A percentile compares a stretch with the other conserved stretches of the same genome.
Evolutionary conservation across 2,888 invertebrate species (phyloP).

Genomic region (Tachina grossa): DNA sequence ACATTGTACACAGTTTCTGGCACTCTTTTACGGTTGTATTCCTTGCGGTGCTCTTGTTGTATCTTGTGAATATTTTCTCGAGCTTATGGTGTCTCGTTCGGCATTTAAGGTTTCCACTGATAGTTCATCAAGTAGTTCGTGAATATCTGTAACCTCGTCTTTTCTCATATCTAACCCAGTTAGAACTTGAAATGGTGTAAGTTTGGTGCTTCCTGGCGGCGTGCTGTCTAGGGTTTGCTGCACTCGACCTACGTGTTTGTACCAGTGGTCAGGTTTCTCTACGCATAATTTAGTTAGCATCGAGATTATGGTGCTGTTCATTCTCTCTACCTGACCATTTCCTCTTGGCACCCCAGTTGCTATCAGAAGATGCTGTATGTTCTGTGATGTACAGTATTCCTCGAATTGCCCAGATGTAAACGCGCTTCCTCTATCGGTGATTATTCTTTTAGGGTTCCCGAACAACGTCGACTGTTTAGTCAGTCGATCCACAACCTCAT

Average conservation of each 20-base stretch:
- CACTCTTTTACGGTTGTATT: slow-evolving; percentile 39
- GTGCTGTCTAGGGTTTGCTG: slow-evolving; percentile 20
- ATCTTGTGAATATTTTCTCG: slow-evolving; percentile 8
- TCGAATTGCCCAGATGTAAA: slow-evolving; percentile 73
- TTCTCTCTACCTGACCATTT: slow-evolving; percentile 7
- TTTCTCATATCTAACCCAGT: slow-evolving; percentile 14
- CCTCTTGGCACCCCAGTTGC: slow-evolving; percentile 72
- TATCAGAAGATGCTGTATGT: slow-evolving; percentile 74
- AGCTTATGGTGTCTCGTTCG: slow-evolving; percentile 15
- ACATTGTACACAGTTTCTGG: slow-evolving; percentile 25
- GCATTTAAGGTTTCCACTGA: neutral
- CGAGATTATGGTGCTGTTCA: neutral
- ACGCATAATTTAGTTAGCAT: slow-evolving; percentile 25
- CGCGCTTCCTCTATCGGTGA: slow-evolving; percentile 46
- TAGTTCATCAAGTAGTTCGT: neutral
- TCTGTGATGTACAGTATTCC: slow-evolving; percentile 75
- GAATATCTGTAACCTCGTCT: neutral
- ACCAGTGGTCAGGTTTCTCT: slow-evolving; percentile 11
- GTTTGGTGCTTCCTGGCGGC: slow-evolving; percentile 25
- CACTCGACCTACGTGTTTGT: slow-evolving; percentile 13
- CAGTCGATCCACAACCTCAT: slow-evolving; percentile 41
- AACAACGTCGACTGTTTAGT: slow-evolving; percentile 39
- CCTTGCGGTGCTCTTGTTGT: slow-evolving; percentile 30
- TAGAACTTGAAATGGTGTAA: slow-evolving; percentile 1
- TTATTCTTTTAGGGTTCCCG: slow-evolving; percentile 40